Evolutionary conservation across 2,888 invertebrate species (phyloP).

Genomic region (Lomographa bimaculata): DNA sequence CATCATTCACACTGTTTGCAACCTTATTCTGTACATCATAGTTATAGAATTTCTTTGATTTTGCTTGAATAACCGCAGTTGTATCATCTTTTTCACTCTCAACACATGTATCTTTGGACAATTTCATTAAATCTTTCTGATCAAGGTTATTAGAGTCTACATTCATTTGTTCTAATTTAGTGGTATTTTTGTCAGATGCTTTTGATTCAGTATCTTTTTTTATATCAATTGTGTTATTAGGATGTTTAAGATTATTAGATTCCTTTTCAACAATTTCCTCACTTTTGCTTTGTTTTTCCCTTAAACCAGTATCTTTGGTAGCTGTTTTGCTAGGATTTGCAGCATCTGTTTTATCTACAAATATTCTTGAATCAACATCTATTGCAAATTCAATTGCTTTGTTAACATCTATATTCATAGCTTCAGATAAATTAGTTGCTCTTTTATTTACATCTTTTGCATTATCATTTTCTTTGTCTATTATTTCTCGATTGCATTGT

Average conservation of each 20-base stretch:
- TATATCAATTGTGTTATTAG: too few species aligned
- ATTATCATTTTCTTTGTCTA: not conserved
- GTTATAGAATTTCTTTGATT: constrained; percentile 2
- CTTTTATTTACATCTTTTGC: not conserved
- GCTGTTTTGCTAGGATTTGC: not conserved
- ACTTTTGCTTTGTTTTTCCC: not conserved
- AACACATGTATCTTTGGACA: not conserved
- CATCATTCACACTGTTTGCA: constrained; percentile 25
- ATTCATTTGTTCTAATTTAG: constrained; percentile 5
- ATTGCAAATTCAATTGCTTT: too few species aligned
- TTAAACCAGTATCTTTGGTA: not conserved
- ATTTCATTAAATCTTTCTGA: not conserved
- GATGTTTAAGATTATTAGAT: too few species aligned
- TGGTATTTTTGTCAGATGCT: not conserved
- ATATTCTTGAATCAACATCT: too few species aligned
- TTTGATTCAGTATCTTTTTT: not conserved
- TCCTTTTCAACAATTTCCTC: not conserved
- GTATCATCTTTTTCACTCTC: not conserved
- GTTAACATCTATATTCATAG: constrained; percentile 18
- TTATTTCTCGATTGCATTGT: not conserved
- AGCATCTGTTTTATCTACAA: too few species aligned
- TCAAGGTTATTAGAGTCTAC: constrained; percentile 1
- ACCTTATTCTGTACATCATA: constrained; percentile 36
- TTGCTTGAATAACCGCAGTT: not conserved
- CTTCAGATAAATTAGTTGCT: constrained; percentile 9